Percentiles rank a stretch among this genome's conserved stretches.
Conservation (phyloP, 2,888 invertebrate species). For the Synanthedon myopaeformis region DNA sequence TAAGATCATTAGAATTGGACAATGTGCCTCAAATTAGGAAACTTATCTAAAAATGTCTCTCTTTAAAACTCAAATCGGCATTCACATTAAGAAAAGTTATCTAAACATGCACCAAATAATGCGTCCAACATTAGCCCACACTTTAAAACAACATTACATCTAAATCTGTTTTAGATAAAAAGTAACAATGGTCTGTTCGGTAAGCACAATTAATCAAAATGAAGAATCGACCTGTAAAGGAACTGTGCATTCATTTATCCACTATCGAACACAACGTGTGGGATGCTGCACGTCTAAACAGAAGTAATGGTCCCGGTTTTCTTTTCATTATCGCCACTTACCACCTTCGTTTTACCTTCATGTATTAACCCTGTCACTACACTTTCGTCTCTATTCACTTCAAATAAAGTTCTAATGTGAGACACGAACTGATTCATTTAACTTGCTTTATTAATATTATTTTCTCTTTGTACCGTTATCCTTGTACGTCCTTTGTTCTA, state of each 20-base stretch:
- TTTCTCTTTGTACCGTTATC: constrained; percentile 33
- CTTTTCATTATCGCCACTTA: constrained; percentile 43
- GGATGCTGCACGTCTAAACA: constrained; percentile 10
- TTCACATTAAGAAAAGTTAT: not conserved
- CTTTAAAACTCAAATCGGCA: not conserved
- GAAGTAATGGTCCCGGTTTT: constrained; percentile 33
- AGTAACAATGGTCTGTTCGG: constrained; percentile 30
- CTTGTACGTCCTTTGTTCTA: constrained; percentile 19
- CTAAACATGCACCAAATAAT: constrained; percentile 1
- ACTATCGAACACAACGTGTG: constrained; percentile 32
- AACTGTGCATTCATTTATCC: constrained; percentile 44
- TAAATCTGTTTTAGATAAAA: constrained; percentile 49
- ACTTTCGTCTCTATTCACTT: not conserved
- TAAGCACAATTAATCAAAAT: constrained; percentile 55
- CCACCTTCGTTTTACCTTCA: constrained; percentile 11
- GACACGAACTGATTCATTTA: not conserved
- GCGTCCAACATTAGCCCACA: constrained; percentile 16
- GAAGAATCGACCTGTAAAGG: constrained; percentile 50
- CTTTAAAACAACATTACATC: constrained; percentile 53
- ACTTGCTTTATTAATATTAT: constrained; percentile 36
- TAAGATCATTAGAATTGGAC: too few species aligned
- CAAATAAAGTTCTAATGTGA: constrained; percentile 6
- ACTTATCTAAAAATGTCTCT: too few species aligned
- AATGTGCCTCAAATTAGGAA: too few species aligned
- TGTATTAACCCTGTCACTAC: constrained; percentile 7